Conservation (phyloP, 2,888 invertebrate species). For the Cataglyphis livida region DNA sequence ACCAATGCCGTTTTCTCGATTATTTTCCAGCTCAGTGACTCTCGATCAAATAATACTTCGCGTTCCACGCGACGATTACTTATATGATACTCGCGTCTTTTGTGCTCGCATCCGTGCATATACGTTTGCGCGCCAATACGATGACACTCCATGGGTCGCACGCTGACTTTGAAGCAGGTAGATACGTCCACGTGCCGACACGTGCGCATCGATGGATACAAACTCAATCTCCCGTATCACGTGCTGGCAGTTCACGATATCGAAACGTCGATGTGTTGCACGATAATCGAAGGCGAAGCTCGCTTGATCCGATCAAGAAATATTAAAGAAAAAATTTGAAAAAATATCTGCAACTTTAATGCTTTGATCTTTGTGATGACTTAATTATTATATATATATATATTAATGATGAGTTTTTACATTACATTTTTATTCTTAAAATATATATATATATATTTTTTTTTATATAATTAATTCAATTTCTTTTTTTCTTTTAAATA, state of each 20-base stretch:
- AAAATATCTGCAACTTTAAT: neutral
- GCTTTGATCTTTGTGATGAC: neutral
- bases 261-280: constrained; percentile 45
- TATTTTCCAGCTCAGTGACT: constrained; percentile 78
- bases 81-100: constrained; percentile 68
- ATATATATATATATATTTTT: neutral
- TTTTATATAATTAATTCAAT: neutral
- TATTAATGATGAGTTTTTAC: neutral
- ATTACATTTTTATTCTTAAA: neutral
- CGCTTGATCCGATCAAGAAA: constrained; percentile 12
- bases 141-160: constrained; percentile 57
- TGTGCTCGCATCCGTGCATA: constrained; percentile 63
- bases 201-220: constrained; percentile 71
- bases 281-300: constrained; percentile 20
- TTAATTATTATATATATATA: neutral
- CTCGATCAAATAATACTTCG: constrained; percentile 80
- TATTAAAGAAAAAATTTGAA: constrained; percentile 20
- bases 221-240: constrained; percentile 70
- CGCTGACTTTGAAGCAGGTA: constrained; percentile 80
- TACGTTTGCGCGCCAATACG: constrained; percentile 63
- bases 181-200: constrained; percentile 75
- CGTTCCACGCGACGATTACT: constrained; percentile 52
- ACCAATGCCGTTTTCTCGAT: constrained; percentile 59
- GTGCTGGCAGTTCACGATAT: constrained; percentile 63
- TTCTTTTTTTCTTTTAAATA: neutral